Evolutionary conservation across 2,888 invertebrate genomes (phyloP), one percentile per base, ranked within the genome.

Genomic region (Microdon myrmicae): DNA sequence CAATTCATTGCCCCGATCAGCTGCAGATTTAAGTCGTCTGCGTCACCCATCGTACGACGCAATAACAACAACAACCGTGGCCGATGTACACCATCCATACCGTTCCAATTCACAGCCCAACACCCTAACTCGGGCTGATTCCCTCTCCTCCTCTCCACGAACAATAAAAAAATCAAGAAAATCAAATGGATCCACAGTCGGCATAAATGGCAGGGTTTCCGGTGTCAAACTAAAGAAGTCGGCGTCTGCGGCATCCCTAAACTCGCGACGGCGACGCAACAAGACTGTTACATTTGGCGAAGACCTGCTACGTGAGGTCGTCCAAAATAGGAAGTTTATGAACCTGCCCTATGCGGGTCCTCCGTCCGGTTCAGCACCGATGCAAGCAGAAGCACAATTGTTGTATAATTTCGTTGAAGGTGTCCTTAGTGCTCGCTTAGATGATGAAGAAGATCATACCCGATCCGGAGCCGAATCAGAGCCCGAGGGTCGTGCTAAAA

Each of bases 341-440:
- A 81, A 81, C 64, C 81, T 82, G 67, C 78, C 77, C 68, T 71
- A 70, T 68, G 75, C 74, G 69, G 64, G 58, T 64, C 70, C 69
- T 68, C 79, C 79, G 69, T 78, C 79, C 72, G 79, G 78, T 49
- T 78, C 79, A 59, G 77, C 78, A 66, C 78, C 78, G 44, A 77
- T 88, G 83, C 87, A 89, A 77, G 87, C 89, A 43, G 89, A 90
- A 78, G 90, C 90, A 37, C 90, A 90, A 79, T 88, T 90, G 80
- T 82, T 90, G 71, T 90, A 90, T 79, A 89, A 89, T 79, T 90
- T 90, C 74, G 90, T 90, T 70, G 90, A 90, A 77, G 86, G 87
- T 69, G 90, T 90, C 44, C 79, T 90, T 67, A 90, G 90, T 75
- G 88, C 90, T 37, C 90, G 90, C 90, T 88, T 89, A 14, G 88